Evolutionary conservation across 2,113 vertebrate species (phyloP), one percentile per base, ranked within the genome.

Genomic region (Sterna hirundo): DNA sequence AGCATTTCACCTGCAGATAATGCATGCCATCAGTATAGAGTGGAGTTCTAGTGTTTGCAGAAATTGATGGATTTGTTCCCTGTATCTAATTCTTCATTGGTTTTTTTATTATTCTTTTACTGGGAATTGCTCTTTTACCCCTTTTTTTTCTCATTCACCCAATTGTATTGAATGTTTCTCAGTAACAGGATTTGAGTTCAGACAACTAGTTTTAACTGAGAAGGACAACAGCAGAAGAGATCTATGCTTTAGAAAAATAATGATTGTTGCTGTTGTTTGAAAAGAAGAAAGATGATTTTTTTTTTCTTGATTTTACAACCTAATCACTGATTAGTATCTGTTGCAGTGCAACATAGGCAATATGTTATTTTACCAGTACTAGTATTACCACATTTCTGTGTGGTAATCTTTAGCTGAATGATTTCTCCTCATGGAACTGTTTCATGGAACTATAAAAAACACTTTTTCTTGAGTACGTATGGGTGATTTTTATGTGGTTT

Each of bases 371-470:
- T 90, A 49, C 15, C 0, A 0, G 11, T 70, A 38, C 17, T 92
- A 34, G 29, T 93, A 84, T 83, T 95, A 85, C 47, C 62, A 42
- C 36, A 91, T 91, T 96, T 97, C 69, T 93, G 47, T 91, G 84
- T 95, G 30, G 22, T 65, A 55, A 19, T 93, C 88, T 93, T 92
- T 94, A 97, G 82, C 96, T 95, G 79, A 27, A 46, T 94, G 60
- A 52, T 94, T 92, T 82, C 42, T 83, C 32, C 34, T 75, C 52
- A 42, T 90, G n/a, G 38, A 52, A 49, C n/a, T 71, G 32, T 60
- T 77, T 81, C 80, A 29, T n/a, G 79, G 92, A 96, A 84, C 60
- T 51, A 40, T 68, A 70, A 80, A 81, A 93, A 19, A 0, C 30
- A 20, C 5, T 23, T 74, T 93, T 93, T 88, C 70, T 69, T 13